Base-by-base conservation (phyloP, 2,888 invertebrate species). In the Drosophila fungiperda region DNA sequence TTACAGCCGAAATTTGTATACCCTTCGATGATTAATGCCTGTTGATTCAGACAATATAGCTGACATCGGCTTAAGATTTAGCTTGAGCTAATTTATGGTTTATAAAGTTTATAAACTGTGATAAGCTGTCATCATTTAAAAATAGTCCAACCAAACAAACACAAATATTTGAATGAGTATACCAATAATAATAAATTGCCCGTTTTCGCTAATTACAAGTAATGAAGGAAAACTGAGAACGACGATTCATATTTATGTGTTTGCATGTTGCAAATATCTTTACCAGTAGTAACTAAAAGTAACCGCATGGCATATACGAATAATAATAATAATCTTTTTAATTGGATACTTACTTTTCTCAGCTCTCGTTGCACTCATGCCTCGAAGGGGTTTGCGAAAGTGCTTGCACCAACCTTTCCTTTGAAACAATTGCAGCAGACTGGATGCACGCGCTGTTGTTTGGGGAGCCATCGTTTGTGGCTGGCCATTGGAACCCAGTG, bases 361-460 rank as follows among this genome's bases (percentile, higher is more conserved):
- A 67, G 96, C 95, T 92, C 96, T 96, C 29, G 96, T 96, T 96
- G 96, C 96, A 93, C 96, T 96, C 92, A 95, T 95, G 70, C 91
- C 92, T 79, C 96, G 95, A 80, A 95, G 95, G 78, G 94, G 93
- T 80, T 95, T 94, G 72, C 95, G 94, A 94, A 96, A 96, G 88
- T 95, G 95, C 83, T 94, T 95, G 79, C 96, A 94, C 89, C 96
- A 94, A 94, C 92, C 94, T 93, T 83, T 95, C 94, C 83, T 95
- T 90, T 92, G 90, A 35, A 93, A 90, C 53, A 93, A 80, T 80
- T 92, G 93, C 68, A 93, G 66, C 72, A 93, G 87, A 91, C 92
- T 93, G 81, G 91, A 88, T 62, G 89, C 90, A 61, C 81, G 79
- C 64, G 81, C 80, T 40, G 68, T 82, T 58, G 78, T 62, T 68